These are phyloP conservation scores for Cyphotilapia sp. DNA, from an alignment of 2,113 vertebrate species.

Conservation along the genomic window DNA sequence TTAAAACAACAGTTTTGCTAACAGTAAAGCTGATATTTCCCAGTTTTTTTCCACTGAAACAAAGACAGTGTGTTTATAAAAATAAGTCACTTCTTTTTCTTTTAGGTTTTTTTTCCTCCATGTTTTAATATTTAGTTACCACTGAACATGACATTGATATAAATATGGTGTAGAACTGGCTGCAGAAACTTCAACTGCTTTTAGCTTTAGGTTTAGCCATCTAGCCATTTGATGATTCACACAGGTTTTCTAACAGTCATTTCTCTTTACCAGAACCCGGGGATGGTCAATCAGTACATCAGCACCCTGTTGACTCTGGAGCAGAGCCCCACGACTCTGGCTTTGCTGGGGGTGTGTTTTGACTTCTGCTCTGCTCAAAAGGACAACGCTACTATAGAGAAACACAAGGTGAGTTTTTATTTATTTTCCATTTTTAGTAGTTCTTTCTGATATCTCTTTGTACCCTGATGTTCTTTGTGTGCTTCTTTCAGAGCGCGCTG, in stretches of 20 bases:
- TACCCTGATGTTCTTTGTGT: background rate
- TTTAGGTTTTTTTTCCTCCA: rapidly evolving
- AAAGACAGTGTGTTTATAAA: background rate
- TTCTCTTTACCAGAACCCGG: conserved; percentile 73
- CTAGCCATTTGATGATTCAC: background rate
- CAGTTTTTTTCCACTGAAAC: background rate
- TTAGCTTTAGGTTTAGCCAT: background rate
- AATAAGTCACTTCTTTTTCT: background rate
- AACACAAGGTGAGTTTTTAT: conserved; percentile 74
- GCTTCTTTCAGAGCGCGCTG: conserved; percentile 71
- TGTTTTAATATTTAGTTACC: background rate
- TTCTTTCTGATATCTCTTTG: background rate
- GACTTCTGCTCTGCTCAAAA: conserved; percentile 86
- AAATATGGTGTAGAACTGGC: too few species aligned
- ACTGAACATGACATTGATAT: background rate
- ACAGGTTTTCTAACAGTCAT: background rate
- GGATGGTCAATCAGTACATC: conserved; percentile 84
- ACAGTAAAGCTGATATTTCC: background rate
- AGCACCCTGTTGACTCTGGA: conserved; percentile 81
- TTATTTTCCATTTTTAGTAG: background rate
- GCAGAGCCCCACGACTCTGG: conserved; percentile 75
- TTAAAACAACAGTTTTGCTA: background rate
- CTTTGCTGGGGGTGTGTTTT: conserved; percentile 81
- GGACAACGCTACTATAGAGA: conserved; percentile 76
- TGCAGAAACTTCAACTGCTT: background rate